phyloP scores from a whole-genome alignment of 2,888 invertebrate genomes.

The Acanthosepion esculentum region DNA sequence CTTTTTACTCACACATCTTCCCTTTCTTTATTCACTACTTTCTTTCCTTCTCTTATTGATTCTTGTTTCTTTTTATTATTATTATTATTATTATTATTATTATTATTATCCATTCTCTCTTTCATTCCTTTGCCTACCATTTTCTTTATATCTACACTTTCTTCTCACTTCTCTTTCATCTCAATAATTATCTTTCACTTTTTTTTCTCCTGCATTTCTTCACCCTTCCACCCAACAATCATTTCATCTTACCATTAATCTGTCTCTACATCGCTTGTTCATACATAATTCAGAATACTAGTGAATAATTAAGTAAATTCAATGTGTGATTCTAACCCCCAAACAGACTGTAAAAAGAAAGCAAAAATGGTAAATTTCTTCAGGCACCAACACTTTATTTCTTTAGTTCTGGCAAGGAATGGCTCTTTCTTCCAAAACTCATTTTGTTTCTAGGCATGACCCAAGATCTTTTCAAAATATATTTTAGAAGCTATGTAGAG shows the following conservation, averaged over 20 bases:
- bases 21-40: no score
- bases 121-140: not conserved
- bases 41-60: no score
- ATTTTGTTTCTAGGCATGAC: not conserved
- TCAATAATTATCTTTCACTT: not conserved
- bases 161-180: not conserved
- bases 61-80: not conserved
- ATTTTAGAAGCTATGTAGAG: not conserved
- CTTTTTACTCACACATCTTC: no score
- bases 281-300: slow-evolving; percentile 10
- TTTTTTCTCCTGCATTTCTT: not conserved
- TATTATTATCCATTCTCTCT: not conserved
- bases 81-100: not conserved
- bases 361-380: not conserved
- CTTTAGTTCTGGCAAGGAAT: not conserved
- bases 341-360: not conserved
- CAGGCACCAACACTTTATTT: not conserved
- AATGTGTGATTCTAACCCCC: not conserved
- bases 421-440: not conserved
- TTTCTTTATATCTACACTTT: not conserved
- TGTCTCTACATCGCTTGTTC: not conserved
- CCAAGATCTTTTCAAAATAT: not conserved
- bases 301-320: not conserved
- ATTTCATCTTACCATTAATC: slow-evolving; percentile 23
- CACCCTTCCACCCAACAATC: not conserved